Percentiles rank a stretch among this genome's conserved stretches.
Conservation (phyloP, 2,113 vertebrate species). For the Columbina picui region DNA sequence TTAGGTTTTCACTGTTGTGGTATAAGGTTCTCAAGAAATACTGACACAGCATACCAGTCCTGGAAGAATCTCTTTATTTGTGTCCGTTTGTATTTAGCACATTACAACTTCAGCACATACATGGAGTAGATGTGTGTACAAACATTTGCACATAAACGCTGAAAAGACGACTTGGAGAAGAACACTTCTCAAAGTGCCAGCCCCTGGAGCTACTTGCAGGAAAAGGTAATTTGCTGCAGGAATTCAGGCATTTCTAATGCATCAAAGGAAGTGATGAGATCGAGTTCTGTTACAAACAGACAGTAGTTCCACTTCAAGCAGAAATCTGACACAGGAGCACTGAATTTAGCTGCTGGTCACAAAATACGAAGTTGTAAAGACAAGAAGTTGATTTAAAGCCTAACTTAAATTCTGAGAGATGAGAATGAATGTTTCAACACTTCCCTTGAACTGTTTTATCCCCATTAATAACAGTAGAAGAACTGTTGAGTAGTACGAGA, state of each 20-base stretch:
- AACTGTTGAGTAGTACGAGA: not conserved
- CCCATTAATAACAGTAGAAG: slow-evolving; percentile 17
- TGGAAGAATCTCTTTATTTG: slow-evolving; percentile 68
- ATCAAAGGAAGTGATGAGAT: not conserved
- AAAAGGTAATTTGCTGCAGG: not conserved
- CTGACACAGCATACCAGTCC: not conserved
- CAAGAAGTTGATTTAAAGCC: not conserved
- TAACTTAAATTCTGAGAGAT: not conserved
- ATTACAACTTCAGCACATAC: slow-evolving; percentile 45
- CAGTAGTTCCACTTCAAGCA: not conserved
- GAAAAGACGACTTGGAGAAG: not conserved
- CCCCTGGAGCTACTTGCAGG: not conserved
- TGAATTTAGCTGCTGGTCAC: not conserved
- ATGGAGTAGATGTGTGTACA: not conserved
- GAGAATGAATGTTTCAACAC: not conserved
- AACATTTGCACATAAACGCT: not conserved
- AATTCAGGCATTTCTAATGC: not conserved
- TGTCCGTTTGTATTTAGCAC: slow-evolving; percentile 11
- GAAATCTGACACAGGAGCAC: not conserved
- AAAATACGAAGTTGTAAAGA: not conserved
- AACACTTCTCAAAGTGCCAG: not conserved
- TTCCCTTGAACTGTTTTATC: not conserved
- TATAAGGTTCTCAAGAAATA: not conserved
- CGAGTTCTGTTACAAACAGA: not conserved
- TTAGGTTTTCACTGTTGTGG: not conserved